These are phyloP conservation scores for Champsocephalus esox DNA, from an alignment of 2,797 vertebrate species.

Conservation along the genomic window DNA sequence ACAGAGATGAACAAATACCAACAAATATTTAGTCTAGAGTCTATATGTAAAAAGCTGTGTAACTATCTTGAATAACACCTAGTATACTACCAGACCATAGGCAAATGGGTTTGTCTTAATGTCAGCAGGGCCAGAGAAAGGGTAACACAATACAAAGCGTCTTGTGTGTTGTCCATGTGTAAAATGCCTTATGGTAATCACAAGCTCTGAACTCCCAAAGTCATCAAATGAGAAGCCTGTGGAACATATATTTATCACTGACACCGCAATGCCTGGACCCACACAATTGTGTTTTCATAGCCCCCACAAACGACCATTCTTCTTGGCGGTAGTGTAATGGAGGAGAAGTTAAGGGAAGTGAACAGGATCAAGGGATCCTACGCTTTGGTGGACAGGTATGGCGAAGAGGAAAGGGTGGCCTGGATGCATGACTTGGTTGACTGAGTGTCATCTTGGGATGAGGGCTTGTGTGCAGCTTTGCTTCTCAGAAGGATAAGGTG, in stretches of 20 bases:
- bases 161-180: constrained; percentile 12
- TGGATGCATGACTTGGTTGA: constrained; percentile 67
- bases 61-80: not conserved
- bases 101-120: constrained; percentile 1
- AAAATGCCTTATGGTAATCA: constrained; percentile 19
- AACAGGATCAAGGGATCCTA: constrained; percentile 73
- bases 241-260: constrained; percentile 73
- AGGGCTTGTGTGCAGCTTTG: constrained; percentile 62
- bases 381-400: constrained; percentile 78
- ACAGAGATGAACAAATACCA: constrained; percentile 2
- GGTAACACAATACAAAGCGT: not conserved
- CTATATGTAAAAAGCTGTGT: too few species aligned
- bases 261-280: constrained; percentile 63
- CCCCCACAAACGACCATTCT: constrained; percentile 67
- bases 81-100: not conserved
- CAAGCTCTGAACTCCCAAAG: constrained; percentile 35
- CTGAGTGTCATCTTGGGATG: constrained; percentile 62
- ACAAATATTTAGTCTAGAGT: too few species aligned
- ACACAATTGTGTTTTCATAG: constrained; percentile 73
- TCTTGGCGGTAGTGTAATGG: constrained; percentile 64
- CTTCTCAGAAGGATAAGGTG: constrained; percentile 79
- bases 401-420: constrained; percentile 61
- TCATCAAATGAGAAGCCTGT: constrained; percentile 61
- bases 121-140: constrained; percentile 6
- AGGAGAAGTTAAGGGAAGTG: constrained; percentile 63